Evolutionary conservation across 2,113 vertebrate species (phyloP), one percentile per base, ranked within the genome.

Genomic region (Lagopus leucura): DNA sequence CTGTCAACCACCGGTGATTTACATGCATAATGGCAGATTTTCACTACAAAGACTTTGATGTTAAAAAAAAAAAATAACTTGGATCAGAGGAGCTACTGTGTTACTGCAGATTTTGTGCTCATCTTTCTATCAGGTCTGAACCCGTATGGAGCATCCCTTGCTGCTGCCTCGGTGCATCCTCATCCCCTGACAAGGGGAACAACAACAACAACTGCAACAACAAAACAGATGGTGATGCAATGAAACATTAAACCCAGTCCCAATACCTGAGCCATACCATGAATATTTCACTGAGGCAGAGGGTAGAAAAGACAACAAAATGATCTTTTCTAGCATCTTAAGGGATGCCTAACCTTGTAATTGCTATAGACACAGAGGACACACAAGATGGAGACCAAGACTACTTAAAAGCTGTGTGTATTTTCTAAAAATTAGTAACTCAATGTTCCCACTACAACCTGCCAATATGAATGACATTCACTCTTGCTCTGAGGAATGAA

Each of bases 391-490:
- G 90, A 93, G 28, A 87, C 17, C 14, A 52, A 64, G 50, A n/a
- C 73, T 80, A 63, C 32, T 61, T 54, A 47, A 78, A 93, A 71
- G 24, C 65, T 77, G 81, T 57, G 71, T 71, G 48, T 69, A 65
- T 92, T 92, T 95, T 95, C 84, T 64, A 71, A 82, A 95, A 95
- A 93, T 77, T 64, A 94, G 34, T 82, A 70, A 92, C 64, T 93
- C 89, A 83, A 27, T 89, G 73, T 95, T 94, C 86, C 78, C 65
- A 88, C 91, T 95, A 94, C 58, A 91, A 58, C 71, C 48, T 96
- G 90, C 85, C 94, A 91, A 90, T 94, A 82, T 45, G 93, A 94
- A 96, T 94, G 94, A 88, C 91, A 93, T 95, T 97, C 95, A 78
- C 84, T 96, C 89, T 61, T 94, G 64, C 70, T 96, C 89, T 69